Evolutionary conservation across 2,888 invertebrate genomes (phyloP), one percentile per base, ranked within the genome.

Genomic region (Strigamia maritima): DNA sequence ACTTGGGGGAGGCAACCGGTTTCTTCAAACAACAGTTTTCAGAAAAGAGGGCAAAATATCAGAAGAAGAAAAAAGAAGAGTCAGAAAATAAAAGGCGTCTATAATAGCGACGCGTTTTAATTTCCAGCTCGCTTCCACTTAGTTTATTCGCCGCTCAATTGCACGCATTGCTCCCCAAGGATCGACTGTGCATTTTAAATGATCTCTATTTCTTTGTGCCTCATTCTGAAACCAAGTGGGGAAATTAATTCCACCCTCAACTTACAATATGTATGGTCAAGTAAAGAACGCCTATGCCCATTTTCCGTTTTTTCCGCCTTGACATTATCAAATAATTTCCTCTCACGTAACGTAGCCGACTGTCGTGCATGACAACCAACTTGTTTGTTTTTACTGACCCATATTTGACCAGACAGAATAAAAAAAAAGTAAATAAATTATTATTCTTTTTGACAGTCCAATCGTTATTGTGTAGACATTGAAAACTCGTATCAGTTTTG

Each of bases 71-170:
- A 24, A 24, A 22, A 65, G 60, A 24, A 22, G 60, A 65, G 22
- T 65, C 19, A 24, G 60, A 65, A 65, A 65, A 65, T 65, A 65
- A 24, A 65, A 65, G 60, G 60, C 60, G 60, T 12, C 60, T 24
- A n/a, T n/a, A n/a, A n/a, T n/a, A 65, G 60, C 60, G 60, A 65
- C 60, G 60, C 60, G 60, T 65, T 65, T 65, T 65, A 65, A 65
- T 65, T 65, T 65, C 60, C 60, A 65, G 60, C 60, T 65, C 60
- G 60, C 60, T 65, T 65, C 60, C 60, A 65, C 60, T 65, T 65
- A 65, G 60, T 65, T 65, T 65, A 65, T 65, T 65, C 60, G 60
- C 60, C 60, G 60, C 60, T 65, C 60, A 65, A 65, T 65, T 65
- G 60, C 60, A 65, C 19, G 60, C 60, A 65, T 65, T 65, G 60